Percentiles rank a stretch among this genome's conserved stretches.
Conservation (phyloP, 1,140 invertebrate genomes). For the Zaprionus davidi region DNA sequence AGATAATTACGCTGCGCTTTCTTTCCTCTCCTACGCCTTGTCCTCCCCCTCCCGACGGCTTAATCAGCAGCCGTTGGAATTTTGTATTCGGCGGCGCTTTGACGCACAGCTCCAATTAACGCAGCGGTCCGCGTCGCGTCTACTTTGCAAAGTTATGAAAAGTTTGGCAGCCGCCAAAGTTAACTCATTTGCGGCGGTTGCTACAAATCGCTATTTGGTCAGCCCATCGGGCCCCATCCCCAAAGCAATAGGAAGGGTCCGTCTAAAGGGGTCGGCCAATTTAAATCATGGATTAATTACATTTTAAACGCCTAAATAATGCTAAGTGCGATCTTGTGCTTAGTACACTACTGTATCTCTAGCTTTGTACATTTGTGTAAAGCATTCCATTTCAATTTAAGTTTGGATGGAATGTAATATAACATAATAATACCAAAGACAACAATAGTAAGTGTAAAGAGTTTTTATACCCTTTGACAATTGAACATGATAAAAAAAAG, state of each 20-base stretch:
- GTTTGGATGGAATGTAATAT: too few relatives aligned
- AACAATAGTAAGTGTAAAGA: too few relatives aligned
- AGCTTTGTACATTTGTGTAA: background rate
- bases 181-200: constrained; percentile 76
- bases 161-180: constrained; percentile 70
- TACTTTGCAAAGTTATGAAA: constrained; percentile 65
- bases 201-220: constrained; percentile 65
- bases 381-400: too few relatives aligned
- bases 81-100: constrained; percentile 56
- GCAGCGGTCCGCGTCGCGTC: constrained; percentile 37
- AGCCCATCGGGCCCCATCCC: constrained; percentile 7
- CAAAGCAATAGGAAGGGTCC: background rate
- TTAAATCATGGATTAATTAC: constrained; percentile 20
- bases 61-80: constrained; percentile 64
- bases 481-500: too few relatives aligned
- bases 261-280: background rate
- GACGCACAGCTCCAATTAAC: constrained; percentile 66
- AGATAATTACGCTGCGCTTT: constrained; percentile 60
- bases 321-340: background rate
- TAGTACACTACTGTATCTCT: background rate
- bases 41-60: constrained; percentile 52
- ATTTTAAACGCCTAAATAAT: background rate
- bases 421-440: too few relatives aligned
- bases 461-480: too few relatives aligned
- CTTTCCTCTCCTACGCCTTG: constrained; percentile 7